Evolutionary conservation across 1,140 invertebrate species (phyloP).

Genomic region (Dysdera silvatica): DNA sequence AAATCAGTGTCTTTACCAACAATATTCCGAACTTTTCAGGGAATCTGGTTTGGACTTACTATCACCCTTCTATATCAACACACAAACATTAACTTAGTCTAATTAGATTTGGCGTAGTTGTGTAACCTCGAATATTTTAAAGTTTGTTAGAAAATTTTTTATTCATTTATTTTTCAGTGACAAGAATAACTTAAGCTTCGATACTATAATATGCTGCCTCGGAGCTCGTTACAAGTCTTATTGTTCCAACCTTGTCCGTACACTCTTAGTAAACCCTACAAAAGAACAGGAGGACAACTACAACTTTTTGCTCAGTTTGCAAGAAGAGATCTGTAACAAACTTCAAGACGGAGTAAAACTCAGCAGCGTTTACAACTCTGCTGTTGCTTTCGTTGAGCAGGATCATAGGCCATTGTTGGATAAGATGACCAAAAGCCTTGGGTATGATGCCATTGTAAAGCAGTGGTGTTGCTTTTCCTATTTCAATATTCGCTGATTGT

Average conservation of each 20-base stretch:
- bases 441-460: conserved; percentile 45
- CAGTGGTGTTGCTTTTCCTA: conserved; percentile 1
- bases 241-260: conserved; percentile 96
- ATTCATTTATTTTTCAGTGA: conserved; percentile 56
- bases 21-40: too few species aligned
- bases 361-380: conserved; percentile 79
- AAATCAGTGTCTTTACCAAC: too few species aligned
- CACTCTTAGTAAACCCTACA: conserved; percentile 92
- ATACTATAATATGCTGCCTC: conserved; percentile 88
- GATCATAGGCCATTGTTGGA: conserved; percentile 78
- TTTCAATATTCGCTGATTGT: too few species aligned
- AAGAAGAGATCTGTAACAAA: conserved; percentile 82
- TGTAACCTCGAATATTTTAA: not conserved
- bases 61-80: too few species aligned
- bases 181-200: conserved; percentile 91
- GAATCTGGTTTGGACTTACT: too few species aligned
- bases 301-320: conserved; percentile 81
- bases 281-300: conserved; percentile 72
- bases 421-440: conserved; percentile 89
- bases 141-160: not conserved
- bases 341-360: conserved; percentile 75
- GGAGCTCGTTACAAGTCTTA: conserved; percentile 94
- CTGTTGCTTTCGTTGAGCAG: conserved; percentile 71
- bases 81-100: too few species aligned
- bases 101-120: too few species aligned